Evolutionary conservation across 2,113 vertebrate genomes (phyloP).

Genomic region (Urocitellus parryii): DNA sequence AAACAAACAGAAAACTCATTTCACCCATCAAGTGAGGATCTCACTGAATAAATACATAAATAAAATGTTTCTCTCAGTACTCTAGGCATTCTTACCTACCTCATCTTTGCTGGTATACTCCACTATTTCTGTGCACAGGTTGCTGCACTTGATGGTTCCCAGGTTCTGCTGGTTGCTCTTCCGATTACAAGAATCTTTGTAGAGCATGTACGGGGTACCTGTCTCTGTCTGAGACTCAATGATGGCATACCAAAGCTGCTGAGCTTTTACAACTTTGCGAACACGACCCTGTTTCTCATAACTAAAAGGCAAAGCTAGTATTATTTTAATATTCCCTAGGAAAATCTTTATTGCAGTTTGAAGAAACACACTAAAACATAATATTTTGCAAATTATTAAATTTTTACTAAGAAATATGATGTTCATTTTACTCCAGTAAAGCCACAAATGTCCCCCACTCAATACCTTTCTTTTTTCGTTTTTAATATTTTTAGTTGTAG

Average conservation of each 20-base stretch:
- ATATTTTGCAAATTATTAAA: slow-evolving; percentile 44
- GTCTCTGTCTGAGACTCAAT: slow-evolving; percentile 99
- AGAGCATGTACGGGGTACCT: slow-evolving; percentile 97
- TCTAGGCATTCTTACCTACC: slow-evolving; percentile 84
- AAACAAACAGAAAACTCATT: slow-evolving; percentile 18
- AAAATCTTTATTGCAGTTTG: not conserved
- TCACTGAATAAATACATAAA: not conserved
- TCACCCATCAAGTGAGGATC: slow-evolving; percentile 8
- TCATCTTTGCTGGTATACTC: slow-evolving; percentile 97
- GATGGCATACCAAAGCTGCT: slow-evolving; percentile 97
- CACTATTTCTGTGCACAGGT: slow-evolving; percentile 96
- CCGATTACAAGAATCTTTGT: slow-evolving; percentile 97
- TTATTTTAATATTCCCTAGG: slow-evolving; percentile 51
- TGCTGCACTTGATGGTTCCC: slow-evolving; percentile 98
- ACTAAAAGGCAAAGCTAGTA: slow-evolving; percentile 83
- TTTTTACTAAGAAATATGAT: not conserved
- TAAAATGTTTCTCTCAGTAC: not conserved
- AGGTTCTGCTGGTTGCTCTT: slow-evolving; percentile 99
- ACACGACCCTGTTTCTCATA: slow-evolving; percentile 94
- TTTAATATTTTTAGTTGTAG: no score
- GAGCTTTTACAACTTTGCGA: slow-evolving; percentile 95
- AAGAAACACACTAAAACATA: slow-evolving; percentile 60
- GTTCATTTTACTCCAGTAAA: slow-evolving; percentile 30
- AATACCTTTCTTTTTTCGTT: not conserved
- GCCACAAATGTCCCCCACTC: slow-evolving; percentile 18